Evolutionary conservation across 2,888 invertebrate genomes (phyloP), one percentile per base, ranked within the genome.

Genomic region (Uropetala carovei): DNA sequence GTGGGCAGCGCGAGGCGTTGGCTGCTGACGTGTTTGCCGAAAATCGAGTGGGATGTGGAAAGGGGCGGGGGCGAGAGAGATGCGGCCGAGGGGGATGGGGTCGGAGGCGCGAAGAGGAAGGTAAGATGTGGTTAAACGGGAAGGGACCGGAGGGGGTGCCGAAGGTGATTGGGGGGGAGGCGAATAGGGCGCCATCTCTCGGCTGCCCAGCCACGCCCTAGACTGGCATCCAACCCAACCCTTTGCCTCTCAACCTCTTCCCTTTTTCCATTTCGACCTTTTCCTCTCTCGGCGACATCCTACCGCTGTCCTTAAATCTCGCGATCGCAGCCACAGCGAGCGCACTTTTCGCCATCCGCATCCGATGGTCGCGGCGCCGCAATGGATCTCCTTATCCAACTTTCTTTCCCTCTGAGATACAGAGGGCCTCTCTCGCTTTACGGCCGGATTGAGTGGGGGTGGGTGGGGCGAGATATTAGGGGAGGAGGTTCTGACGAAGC

Each of bases 201-300:
- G 18, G 83, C 83, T 56, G 83, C 10, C 18, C 83, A 83, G 83
- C 83, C 83, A 83, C 83, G 83, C 83, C 83, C 83, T 83, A 57
- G 83, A 83, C 83, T 83, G 83, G 83, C 83, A 83, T 83, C 56
- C 83, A 56, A 83, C 83, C 83, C 56, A 83, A 83, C 56, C 83
- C 83, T 83, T 83, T 83, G 56, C 83, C 83, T 56, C 83, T 83
- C n/a, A 18, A n/a, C 13, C 57, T 43, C 83, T 82, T 30, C 82
- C 82, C 30, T 27, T 3, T 43, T 43, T 43, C 43, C 43, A 43
- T 43, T 43, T 43, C 43, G 43, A 43, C 43, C 43, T 43, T 43
- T 43, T 18, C 83, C 83, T 83, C n/a, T 16, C 83, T n/a, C 56
- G 2, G 16, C 57, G 56, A n/a, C 18, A 18, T 43, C 18, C 82